These are phyloP conservation scores for Lordiphosa collinella DNA, from an alignment of 1,140 invertebrate species.

Conservation along the genomic window DNA sequence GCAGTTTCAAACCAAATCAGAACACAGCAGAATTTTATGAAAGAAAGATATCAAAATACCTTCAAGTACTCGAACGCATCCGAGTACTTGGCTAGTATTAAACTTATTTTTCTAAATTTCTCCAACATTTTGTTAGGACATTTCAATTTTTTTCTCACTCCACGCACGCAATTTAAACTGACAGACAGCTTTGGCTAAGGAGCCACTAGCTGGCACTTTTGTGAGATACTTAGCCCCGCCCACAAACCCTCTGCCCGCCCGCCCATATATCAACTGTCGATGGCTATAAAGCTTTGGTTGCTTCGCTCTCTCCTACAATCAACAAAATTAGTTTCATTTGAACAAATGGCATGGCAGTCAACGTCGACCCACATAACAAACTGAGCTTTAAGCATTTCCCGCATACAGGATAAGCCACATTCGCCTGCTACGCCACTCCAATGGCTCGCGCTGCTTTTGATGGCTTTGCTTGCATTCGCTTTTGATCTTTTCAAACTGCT, in stretches of 20 bases:
- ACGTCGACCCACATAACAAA: slow-evolving; percentile 56
- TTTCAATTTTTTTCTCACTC: no score
- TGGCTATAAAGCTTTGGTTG: slow-evolving; percentile 47
- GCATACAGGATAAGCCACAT: background rate
- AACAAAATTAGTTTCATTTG: slow-evolving; percentile 76
- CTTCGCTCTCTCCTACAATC: slow-evolving; percentile 35
- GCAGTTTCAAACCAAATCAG: no score
- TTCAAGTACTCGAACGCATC: no score
- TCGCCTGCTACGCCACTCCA: background rate
- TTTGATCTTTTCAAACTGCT: slow-evolving; percentile 60
- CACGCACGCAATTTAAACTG: slow-evolving; percentile 24
- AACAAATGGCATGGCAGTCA: slow-evolving; percentile 66
- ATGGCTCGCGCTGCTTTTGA: slow-evolving; percentile 38
- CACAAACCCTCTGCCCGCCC: background rate
- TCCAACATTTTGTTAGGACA: background rate
- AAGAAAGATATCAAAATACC: no score
- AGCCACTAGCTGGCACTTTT: slow-evolving; percentile 18
- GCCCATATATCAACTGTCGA: slow-evolving; percentile 63
- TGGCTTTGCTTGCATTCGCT: slow-evolving; percentile 43
- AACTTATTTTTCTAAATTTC: background rate
- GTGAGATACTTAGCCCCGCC: slow-evolving; percentile 28
- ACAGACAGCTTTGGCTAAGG: slow-evolving; percentile 12
- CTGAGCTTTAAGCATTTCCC: slow-evolving; percentile 45
- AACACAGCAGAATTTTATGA: no score
- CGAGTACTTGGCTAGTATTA: background rate